Base-by-base conservation (phyloP, 2,888 invertebrate species). In the Scaptomyza tumidula region DNA sequence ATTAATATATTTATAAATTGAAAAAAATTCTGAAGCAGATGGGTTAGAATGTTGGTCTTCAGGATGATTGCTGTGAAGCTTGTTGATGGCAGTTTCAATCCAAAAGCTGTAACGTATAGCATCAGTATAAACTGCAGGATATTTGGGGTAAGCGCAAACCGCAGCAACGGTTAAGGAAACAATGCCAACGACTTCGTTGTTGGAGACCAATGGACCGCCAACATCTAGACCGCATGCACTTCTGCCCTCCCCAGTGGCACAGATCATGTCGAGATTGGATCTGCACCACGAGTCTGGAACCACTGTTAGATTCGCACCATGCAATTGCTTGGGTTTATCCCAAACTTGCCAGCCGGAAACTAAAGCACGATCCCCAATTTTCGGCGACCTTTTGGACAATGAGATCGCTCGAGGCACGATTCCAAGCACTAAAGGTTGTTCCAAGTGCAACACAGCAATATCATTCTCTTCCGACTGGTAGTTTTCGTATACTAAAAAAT, bases 331-430 rank as follows among this genome's bases (percentile, higher is more conserved):
- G n/a, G n/a, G n/a, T n/a, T n/a, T n/a, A n/a, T n/a, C n/a, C n/a
- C n/a, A n/a, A n/a, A n/a, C n/a, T n/a, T n/a, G n/a, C 64, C 64
- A 65, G 43, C 64, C 64, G 3, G 64, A 49, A 14, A 54, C 62
- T 10, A 13, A 35, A 4, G 62, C 62, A 0, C 13, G 7, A 1
- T 9, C 33, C 10, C 35, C 35, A 37, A 48, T 14, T n/a, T 0
- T 1, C 5, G 62, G 53, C 29, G 14, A 7, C 10, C 37, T 13
- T 13, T 11, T 19, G 14, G 64, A 54, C 16, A 65, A 6, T 19
- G 27, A 0, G 6, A 62, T 62, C 1, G 3, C 10, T 9, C 24
- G 11, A 1, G 19, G 24, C 6, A 0, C 10, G 3, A 0, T 1
- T 0, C 35, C 35, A 6, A 62, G 24, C 1, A 16, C 11, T 1